phyloP scores from a whole-genome alignment of 1,140 invertebrate species.

The Pantala flavescens region DNA sequence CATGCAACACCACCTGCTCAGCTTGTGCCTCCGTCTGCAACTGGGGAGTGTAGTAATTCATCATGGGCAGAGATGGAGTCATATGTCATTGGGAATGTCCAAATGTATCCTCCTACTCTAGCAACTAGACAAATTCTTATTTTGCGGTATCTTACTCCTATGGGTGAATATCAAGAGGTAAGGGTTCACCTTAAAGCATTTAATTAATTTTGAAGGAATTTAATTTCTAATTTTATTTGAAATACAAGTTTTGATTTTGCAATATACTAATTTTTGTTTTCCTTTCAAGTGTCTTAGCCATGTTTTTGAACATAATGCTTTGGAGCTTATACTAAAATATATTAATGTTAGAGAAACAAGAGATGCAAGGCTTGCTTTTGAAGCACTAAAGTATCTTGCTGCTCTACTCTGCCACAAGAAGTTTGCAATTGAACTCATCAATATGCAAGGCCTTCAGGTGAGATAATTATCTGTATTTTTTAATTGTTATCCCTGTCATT shows the following conservation, averaged over 20 bases:
- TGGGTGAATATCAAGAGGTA: conserved; percentile 95
- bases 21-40: conserved; percentile 24
- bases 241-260: too few species aligned
- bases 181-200: conserved; percentile 21
- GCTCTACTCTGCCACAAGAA: conserved; percentile 93
- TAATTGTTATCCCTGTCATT: too few species aligned
- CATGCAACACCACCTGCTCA: background rate
- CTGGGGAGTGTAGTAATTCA: conserved; percentile 54
- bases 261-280: background rate
- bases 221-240: background rate
- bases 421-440: conserved; percentile 91
- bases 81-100: conserved; percentile 72
- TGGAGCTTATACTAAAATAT: conserved; percentile 80
- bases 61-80: conserved; percentile 84
- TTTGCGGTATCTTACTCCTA: conserved; percentile 80
- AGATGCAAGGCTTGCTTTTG: conserved; percentile 87
- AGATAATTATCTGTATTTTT: conserved; percentile 13
- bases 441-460: conserved; percentile 69
- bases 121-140: conserved; percentile 86
- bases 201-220: background rate
- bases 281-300: conserved; percentile 66
- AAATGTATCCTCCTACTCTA: conserved; percentile 75
- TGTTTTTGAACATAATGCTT: conserved; percentile 83
- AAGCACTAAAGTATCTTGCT: conserved; percentile 86
- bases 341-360: conserved; percentile 79